Conservation (phyloP, 2,797 vertebrate genomes). For the Lutra lutra region DNA sequence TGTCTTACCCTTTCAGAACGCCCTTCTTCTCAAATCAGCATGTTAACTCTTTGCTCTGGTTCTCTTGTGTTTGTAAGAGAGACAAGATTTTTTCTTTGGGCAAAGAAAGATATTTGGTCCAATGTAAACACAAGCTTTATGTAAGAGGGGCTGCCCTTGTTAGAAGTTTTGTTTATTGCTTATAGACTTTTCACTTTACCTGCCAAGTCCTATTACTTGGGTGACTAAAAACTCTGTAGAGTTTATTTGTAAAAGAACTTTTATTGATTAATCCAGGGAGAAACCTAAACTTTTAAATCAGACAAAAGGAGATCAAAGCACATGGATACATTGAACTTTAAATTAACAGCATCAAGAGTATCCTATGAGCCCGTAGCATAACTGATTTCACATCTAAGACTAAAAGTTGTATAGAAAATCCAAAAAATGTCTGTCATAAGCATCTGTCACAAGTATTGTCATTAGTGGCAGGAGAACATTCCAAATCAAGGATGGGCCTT, state of each 20-base stretch:
- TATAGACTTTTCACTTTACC: constrained; percentile 52
- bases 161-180: constrained; percentile 30
- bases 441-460: background rate
- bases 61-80: background rate
- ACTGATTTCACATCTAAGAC: background rate
- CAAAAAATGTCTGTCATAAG: background rate
- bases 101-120: background rate
- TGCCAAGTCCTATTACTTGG: constrained; percentile 11
- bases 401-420: background rate
- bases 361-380: background rate
- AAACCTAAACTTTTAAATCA: constrained; percentile 40
- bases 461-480: constrained; percentile 3
- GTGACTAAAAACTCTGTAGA: constrained; percentile 25
- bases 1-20: background rate
- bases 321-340: background rate
- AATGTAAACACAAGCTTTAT: background rate
- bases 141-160: background rate
- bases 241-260: constrained; percentile 25
- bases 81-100: background rate
- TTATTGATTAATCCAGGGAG: constrained; percentile 46
- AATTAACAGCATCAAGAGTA: background rate
- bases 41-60: background rate
- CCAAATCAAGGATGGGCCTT: background rate
- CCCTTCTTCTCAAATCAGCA: background rate
- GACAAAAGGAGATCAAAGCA: background rate